These are phyloP conservation scores for Sorex fumeus DNA, from an alignment of 2,113 vertebrate species.

Conservation along the genomic window DNA sequence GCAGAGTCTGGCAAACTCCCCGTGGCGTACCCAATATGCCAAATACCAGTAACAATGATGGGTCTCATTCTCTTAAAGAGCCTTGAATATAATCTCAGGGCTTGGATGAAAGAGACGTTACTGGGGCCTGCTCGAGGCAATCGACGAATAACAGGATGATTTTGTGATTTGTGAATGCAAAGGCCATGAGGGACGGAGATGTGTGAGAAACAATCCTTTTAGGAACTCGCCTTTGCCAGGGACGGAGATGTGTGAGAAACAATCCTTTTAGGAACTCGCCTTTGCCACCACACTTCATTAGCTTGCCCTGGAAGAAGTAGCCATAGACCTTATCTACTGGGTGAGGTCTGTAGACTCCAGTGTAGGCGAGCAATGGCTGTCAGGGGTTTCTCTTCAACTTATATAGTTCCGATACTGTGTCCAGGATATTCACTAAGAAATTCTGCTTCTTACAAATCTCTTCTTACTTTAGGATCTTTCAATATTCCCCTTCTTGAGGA, in stretches of 20 bases:
- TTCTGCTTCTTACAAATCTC: no score
- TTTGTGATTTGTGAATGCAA: no score
- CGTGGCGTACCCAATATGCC: no score
- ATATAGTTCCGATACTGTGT: not conserved
- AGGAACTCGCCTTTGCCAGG: not conserved
- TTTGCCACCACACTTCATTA: not conserved
- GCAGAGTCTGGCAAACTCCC: no score
- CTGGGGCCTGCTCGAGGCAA: no score
- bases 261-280: accelerated
- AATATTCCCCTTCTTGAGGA: not conserved
- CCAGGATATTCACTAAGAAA: not conserved
- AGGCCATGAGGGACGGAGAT: not conserved
- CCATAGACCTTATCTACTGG: not conserved
- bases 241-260: not conserved
- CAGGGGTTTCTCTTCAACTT: not conserved
- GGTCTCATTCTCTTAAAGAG: no score
- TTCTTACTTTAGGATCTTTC: not conserved
- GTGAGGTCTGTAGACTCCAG: not conserved
- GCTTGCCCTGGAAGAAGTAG: not conserved
- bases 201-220: not conserved
- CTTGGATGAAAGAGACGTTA: no score
- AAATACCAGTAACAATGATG: no score
- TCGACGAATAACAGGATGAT: no score
- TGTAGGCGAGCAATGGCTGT: not conserved
- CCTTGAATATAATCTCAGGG: no score